Evolutionary conservation across 2,888 invertebrate genomes (phyloP).

Genomic region (Machimus atricapillus): DNA sequence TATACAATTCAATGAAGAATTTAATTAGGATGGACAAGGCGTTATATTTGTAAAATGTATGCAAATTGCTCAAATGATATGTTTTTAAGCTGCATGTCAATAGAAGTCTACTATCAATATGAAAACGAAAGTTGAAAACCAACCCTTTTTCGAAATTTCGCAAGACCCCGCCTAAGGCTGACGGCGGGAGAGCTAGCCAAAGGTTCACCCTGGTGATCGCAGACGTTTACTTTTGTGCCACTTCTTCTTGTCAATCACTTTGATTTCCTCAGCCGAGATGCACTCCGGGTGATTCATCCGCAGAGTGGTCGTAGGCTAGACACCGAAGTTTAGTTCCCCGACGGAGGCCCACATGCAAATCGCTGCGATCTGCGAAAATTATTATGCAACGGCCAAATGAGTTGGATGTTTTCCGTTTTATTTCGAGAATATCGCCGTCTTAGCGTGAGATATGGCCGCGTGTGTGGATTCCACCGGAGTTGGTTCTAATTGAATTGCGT

Average conservation of each 20-base stretch:
- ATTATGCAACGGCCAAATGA: slow-evolving; percentile 31
- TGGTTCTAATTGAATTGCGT: slow-evolving; percentile 27
- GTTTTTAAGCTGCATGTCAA: too few relatives aligned
- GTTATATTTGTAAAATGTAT: too few relatives aligned
- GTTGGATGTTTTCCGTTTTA: slow-evolving; percentile 30
- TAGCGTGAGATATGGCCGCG: not conserved
- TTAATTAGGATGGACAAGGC: too few relatives aligned
- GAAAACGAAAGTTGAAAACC: not conserved
- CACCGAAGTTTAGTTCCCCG: slow-evolving; percentile 2
- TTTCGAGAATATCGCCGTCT: slow-evolving; percentile 17
- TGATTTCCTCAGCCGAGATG: slow-evolving; percentile 12
- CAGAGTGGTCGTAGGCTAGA: slow-evolving; percentile 22
- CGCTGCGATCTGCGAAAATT: not conserved
- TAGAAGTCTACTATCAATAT: too few relatives aligned
- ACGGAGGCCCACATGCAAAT: slow-evolving; percentile 32
- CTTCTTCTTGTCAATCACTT: slow-evolving; percentile 30
- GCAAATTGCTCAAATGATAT: too few relatives aligned
- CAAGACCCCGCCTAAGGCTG: not conserved
- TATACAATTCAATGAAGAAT: too few relatives aligned
- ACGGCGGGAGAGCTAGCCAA: not conserved
- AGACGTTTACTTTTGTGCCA: not conserved
- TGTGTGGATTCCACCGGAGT: not conserved
- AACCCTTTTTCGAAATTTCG: not conserved
- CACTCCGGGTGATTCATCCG: slow-evolving; percentile 25
- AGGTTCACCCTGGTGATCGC: not conserved